phyloP scores from a whole-genome alignment of 2,888 invertebrate genomes.

The Atrina japonica region DNA sequence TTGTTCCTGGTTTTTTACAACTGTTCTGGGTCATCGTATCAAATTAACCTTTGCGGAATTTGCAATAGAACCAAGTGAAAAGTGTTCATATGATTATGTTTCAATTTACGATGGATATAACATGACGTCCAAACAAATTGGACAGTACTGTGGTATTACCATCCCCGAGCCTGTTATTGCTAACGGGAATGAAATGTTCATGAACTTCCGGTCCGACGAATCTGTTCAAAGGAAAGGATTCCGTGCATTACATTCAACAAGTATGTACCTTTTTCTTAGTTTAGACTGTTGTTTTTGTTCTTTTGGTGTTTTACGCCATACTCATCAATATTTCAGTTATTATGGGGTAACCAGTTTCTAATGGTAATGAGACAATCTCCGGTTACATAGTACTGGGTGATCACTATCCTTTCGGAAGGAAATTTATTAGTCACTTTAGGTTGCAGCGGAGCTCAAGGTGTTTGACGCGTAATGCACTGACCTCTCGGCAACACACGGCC shows the following conservation, averaged over 20 bases:
- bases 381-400: too few relatives aligned
- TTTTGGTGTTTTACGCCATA: too few relatives aligned
- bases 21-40: conserved; percentile 97
- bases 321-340: too few relatives aligned
- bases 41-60: conserved; percentile 95
- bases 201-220: conserved; percentile 97
- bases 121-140: conserved; percentile 90
- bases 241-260: conserved; percentile 93
- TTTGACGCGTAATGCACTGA: too few relatives aligned
- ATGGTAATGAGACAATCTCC: too few relatives aligned
- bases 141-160: conserved; percentile 95
- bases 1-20: conserved; percentile 98
- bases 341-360: too few relatives aligned
- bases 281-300: conserved; percentile 5
- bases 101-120: conserved; percentile 94
- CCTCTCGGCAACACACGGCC: too few relatives aligned
- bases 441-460: too few relatives aligned
- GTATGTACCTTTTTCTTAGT: conserved; percentile 81
- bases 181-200: conserved; percentile 81
- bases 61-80: conserved; percentile 97
- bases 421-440: too few relatives aligned
- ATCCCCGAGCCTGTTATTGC: conserved; percentile 82
- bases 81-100: conserved; percentile 98
- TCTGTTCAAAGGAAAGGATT: conserved; percentile 97
- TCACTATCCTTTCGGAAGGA: too few relatives aligned